Percentiles rank a stretch among this genome's conserved stretches.
phyloP scores from a whole-genome alignment of 1,140 invertebrate genomes.

The Amphibalanus amphitrite region DNA sequence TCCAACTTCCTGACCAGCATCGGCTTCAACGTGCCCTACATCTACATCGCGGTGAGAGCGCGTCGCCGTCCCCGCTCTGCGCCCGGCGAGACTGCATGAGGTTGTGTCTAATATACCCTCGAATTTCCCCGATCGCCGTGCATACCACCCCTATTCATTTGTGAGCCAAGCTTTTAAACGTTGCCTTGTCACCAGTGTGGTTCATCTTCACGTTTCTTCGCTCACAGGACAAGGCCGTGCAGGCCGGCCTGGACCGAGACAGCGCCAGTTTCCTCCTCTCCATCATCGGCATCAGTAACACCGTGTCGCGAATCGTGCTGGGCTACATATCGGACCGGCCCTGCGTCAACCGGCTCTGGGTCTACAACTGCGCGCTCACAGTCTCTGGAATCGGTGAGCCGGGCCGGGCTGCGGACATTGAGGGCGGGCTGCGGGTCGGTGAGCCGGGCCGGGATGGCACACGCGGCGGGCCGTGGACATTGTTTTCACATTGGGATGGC shows the following conservation, averaged over 20 bases:
- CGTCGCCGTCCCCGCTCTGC: constrained; percentile 11
- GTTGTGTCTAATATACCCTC: constrained; percentile 7
- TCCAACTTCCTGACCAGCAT: constrained; percentile 93
- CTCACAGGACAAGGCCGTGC: constrained; percentile 39
- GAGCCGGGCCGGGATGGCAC: too few species aligned
- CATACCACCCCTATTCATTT: too few species aligned
- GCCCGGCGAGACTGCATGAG: constrained; percentile 16
- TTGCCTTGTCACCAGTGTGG: too few species aligned
- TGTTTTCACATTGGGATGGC: too few species aligned
- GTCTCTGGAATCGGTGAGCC: constrained; percentile 60
- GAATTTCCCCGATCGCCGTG: too few species aligned
- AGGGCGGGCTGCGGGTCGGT: too few species aligned
- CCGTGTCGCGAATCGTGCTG: constrained; percentile 64
- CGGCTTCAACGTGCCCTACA: constrained; percentile 87
- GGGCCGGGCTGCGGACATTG: constrained; percentile 10
- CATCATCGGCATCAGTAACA: constrained; percentile 69
- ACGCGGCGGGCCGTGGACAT: too few species aligned
- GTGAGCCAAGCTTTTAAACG: too few species aligned
- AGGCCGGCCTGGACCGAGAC: constrained; percentile 35
- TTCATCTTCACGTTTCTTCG: too few species aligned
- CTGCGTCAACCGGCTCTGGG: constrained; percentile 64
- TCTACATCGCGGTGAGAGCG: constrained; percentile 47
- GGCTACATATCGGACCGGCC: constrained; percentile 72
- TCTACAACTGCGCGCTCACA: constrained; percentile 75
- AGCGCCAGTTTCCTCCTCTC: constrained; percentile 47